Percentiles rank a stretch among this genome's conserved stretches.
These are phyloP conservation scores for Eutolmus rufibarbis DNA, from an alignment of 2,888 invertebrate species.

Conservation along the genomic window DNA sequence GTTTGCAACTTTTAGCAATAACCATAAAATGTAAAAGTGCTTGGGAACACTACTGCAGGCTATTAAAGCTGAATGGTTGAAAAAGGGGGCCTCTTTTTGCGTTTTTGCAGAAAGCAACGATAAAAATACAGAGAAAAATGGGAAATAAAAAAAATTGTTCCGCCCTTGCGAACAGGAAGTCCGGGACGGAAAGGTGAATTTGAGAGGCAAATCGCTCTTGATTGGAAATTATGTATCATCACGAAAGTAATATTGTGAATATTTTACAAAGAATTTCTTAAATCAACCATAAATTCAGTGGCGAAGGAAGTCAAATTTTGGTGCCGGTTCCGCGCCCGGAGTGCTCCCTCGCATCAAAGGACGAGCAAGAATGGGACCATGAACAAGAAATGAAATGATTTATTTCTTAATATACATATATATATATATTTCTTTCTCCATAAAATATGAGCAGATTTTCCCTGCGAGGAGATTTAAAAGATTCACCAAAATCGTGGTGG, in stretches of 20 bases:
- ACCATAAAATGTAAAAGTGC: conserved; percentile 23
- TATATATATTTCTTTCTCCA: background rate
- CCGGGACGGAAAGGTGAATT: background rate
- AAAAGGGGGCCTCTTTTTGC: background rate
- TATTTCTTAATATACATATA: background rate
- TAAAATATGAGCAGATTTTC: background rate
- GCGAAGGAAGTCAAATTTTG: background rate
- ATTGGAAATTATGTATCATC: conserved; percentile 27
- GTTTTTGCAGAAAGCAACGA: background rate
- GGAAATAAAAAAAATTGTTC: background rate
- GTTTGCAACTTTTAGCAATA: background rate
- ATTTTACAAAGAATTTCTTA: conserved; percentile 8
- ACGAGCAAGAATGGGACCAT: background rate
- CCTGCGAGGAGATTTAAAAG: conserved; percentile 12
- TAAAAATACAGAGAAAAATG: background rate
- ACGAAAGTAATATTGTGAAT: conserved; percentile 8
- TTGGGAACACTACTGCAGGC: background rate
- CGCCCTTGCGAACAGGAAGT: background rate
- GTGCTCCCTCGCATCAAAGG: background rate
- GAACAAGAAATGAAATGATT: conserved; percentile 14
- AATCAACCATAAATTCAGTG: conserved; percentile 5
- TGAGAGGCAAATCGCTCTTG: background rate
- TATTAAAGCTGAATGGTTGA: background rate
- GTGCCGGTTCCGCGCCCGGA: background rate
- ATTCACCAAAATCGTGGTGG: background rate